phyloP scores from a whole-genome alignment of 1,140 invertebrate species.

The Neuroterus valhalla region DNA sequence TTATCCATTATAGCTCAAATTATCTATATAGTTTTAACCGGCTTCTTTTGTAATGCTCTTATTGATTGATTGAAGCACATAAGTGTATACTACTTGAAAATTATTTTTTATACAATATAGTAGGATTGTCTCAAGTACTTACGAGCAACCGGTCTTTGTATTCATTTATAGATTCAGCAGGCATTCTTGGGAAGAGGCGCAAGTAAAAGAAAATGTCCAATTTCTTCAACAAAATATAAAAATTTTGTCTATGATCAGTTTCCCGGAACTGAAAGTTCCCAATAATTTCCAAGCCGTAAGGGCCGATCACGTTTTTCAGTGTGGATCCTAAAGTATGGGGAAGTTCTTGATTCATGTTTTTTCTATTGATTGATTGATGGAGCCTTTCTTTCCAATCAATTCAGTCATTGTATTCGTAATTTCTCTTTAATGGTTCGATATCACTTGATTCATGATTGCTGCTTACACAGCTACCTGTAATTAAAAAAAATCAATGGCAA shows the following conservation, averaged over 20 bases:
- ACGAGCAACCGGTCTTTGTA: background rate
- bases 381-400: background rate
- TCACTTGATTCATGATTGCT: no score
- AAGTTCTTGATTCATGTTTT: background rate
- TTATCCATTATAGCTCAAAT: no score
- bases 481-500: no score
- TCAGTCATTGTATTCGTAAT: background rate
- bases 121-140: background rate
- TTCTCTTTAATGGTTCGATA: no score
- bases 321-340: background rate
- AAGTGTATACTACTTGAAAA: no score
- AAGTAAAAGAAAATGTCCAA: slow-evolving; percentile 13
- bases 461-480: no score
- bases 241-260: background rate
- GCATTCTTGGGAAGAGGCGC: background rate
- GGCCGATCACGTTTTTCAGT: background rate
- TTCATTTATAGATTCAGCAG: background rate
- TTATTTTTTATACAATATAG: no score
- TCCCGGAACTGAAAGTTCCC: background rate
- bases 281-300: background rate
- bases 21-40: no score
- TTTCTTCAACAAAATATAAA: background rate
- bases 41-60: no score
- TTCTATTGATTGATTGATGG: background rate
- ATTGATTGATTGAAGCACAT: no score